Percentiles rank a stretch among this genome's conserved stretches.
phyloP scores from a whole-genome alignment of 2,113 vertebrate genomes.

The Brachyhypopomus gauderio region DNA sequence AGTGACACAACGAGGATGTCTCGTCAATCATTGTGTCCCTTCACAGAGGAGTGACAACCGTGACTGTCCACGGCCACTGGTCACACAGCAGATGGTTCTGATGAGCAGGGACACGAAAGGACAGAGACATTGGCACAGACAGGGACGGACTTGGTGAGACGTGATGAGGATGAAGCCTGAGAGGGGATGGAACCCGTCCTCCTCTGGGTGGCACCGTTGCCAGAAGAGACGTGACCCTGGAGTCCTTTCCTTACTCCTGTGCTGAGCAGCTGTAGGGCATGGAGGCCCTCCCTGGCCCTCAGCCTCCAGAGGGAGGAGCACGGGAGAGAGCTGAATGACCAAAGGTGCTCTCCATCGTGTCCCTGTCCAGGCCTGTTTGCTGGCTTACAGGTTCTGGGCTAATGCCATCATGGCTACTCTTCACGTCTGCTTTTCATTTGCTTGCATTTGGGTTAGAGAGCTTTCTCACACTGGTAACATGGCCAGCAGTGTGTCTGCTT shows the following conservation, averaged over 20 bases:
- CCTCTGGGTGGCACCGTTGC: too few relatives aligned
- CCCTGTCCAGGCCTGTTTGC: too few relatives aligned
- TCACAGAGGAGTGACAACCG: not conserved
- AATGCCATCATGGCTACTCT: too few relatives aligned
- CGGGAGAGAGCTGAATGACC: too few relatives aligned
- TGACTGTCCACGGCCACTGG: not conserved
- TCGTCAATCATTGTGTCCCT: not conserved
- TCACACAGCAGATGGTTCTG: not conserved
- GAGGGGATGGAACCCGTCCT: not conserved
- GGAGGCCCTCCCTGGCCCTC: too few relatives aligned
- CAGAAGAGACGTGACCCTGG: too few relatives aligned
- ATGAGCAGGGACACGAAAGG: too few relatives aligned
- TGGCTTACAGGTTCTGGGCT: not conserved
- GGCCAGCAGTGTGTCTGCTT: conserved; percentile 23
- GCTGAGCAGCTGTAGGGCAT: too few relatives aligned
- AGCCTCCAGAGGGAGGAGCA: too few relatives aligned
- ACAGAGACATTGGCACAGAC: too few relatives aligned
- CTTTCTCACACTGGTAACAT: conserved; percentile 15
- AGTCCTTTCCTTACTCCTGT: too few relatives aligned
- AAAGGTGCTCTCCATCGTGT: too few relatives aligned
- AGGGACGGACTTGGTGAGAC: not conserved
- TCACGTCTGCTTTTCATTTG: not conserved
- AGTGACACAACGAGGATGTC: not conserved
- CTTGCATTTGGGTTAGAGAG: conserved; percentile 13
- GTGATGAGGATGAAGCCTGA: not conserved